Base-by-base conservation (phyloP, 1,140 invertebrate species). In the Hydropsyche tenuis region DNA sequence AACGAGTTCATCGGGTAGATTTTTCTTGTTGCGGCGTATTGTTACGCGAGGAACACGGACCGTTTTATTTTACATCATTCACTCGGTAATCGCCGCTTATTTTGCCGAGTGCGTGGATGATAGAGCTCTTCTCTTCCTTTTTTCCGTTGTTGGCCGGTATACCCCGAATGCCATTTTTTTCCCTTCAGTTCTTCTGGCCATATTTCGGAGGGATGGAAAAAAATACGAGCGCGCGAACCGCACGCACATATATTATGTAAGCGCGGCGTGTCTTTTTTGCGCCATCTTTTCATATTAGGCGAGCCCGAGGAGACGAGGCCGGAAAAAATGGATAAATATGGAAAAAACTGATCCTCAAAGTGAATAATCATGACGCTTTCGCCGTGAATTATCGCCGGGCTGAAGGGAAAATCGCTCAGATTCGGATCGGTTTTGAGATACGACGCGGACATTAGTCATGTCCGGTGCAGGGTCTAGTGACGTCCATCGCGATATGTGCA, bases 61-160 rank as follows among this genome's bases (percentile, higher is more conserved):
- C 42, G 65, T 48, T 68, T 68, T 68, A 68, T 68, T 22, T 68
- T 48, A 48, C 65, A 68, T 68, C 23, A 48, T 43, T 68, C 65
- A 20, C 42, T 23, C 65, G 56, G 37, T 68, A 68, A 68, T 68
- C 65, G 65, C 23, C 43, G 65, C 65, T 48, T 68, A 68, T 68
- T 46, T 43, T 27, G 23, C 65, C 18, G 43, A 68, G 63, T 14
- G 30, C 30, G 30, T 66, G 30, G 63, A 68, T 68, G 42, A 48
- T 68, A 23, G 56, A 60, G 56, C 56, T 48, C 12, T 16, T 12
- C 16, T 48, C 16, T 25, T 60, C 25, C 18, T 56, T 60, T 60
- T 27, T 60, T 25, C 22, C 23, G 4, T 22, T 60, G 20, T 37
- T 37, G 30, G 30, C 30, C 30, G 30, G 30, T 37, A 37, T 9